Percentiles rank a stretch among this genome's conserved stretches.
Evolutionary conservation across 2,797 vertebrate species (phyloP).

Genomic region (Gadopsis marmoratus): DNA sequence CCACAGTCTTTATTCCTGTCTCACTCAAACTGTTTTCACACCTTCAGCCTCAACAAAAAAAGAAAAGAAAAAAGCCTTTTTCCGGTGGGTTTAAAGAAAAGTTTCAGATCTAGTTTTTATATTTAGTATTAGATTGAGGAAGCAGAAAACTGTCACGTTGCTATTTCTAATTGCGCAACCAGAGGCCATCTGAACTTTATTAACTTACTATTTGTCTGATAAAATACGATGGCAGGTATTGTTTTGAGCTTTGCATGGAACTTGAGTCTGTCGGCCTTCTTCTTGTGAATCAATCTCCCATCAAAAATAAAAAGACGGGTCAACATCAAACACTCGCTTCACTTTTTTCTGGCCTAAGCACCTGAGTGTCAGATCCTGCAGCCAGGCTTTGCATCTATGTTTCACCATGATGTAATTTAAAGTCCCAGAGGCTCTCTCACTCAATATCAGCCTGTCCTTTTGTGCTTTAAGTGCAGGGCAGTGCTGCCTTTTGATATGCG

Average conservation of each 20-base stretch:
- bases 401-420: neutral
- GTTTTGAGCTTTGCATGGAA: no score
- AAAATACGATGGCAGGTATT: neutral
- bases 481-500: conserved; percentile 4
- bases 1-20: neutral
- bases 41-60: neutral
- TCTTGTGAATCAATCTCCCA: conserved; percentile 12
- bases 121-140: neutral
- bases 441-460: conserved; percentile 1
- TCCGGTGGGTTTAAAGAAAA: neutral
- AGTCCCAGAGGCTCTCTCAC: neutral
- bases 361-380: conserved; percentile 9
- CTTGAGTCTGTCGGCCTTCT: neutral
- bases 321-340: neutral
- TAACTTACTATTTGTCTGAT: neutral
- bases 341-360: neutral
- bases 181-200: neutral
- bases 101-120: neutral
- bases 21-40: neutral
- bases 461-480: conserved; percentile 2
- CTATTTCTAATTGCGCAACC: neutral
- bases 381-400: conserved; percentile 1
- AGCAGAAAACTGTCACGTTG: neutral
- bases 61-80: neutral
- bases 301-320: neutral